Percentiles rank a stretch among this genome's conserved stretches.
Evolutionary conservation across 2,888 invertebrate species (phyloP).

Genomic region (Drosophila infuscata): DNA sequence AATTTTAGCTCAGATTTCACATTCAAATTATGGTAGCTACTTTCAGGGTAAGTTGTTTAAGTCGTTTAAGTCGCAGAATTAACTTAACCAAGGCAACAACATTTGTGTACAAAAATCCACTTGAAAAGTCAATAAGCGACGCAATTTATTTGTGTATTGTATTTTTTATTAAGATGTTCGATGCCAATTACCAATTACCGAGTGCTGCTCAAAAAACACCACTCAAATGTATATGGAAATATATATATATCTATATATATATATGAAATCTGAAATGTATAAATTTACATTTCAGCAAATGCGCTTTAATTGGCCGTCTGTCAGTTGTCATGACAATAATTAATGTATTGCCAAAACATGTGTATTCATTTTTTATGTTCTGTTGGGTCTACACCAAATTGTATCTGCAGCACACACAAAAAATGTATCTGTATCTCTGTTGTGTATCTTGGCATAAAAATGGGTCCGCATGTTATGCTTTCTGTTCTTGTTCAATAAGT

Average conservation of each 20-base stretch:
- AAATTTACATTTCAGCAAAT: conserved; percentile 67
- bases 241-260: neutral
- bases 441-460: conserved; percentile 68
- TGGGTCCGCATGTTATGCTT: conserved; percentile 45
- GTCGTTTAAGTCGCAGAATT: neutral
- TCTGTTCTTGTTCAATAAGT: neutral
- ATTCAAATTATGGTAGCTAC: conserved; percentile 1
- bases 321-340: conserved; percentile 78
- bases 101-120: conserved; percentile 41
- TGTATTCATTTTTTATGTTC: conserved; percentile 33
- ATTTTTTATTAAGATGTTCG: conserved; percentile 22
- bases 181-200: conserved; percentile 54
- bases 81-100: conserved; percentile 18
- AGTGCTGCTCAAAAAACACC: conserved; percentile 20
- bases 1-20: neutral
- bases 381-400: conserved; percentile 4
- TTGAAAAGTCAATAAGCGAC: conserved; percentile 50
- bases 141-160: conserved; percentile 36
- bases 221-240: conserved; percentile 3
- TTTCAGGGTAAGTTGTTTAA: neutral
- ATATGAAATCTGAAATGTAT: conserved; percentile 34
- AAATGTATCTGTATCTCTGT: conserved; percentile 43
- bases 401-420: conserved; percentile 15
- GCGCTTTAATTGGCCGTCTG: conserved; percentile 76
- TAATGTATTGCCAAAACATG: conserved; percentile 74